Conservation (phyloP, 2,888 invertebrate species). For the Agrochola lota region DNA sequence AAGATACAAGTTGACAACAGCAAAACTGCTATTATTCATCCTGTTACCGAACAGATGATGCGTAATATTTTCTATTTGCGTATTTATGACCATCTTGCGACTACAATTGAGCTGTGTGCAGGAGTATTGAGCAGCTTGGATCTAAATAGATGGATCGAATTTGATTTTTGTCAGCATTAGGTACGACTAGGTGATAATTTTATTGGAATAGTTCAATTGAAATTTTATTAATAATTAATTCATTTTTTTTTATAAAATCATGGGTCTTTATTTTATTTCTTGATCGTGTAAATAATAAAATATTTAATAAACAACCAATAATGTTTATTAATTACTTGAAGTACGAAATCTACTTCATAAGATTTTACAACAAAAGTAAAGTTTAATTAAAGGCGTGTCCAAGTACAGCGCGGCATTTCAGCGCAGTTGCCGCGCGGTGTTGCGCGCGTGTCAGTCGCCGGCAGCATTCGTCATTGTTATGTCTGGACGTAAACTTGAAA, state of each 20-base stretch:
- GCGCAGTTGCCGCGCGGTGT: not conserved
- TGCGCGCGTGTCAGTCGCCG: not conserved
- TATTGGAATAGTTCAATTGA: not conserved
- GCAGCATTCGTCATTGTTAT: not conserved
- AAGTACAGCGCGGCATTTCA: not conserved
- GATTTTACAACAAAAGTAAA: not conserved
- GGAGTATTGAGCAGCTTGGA: constrained; percentile 85
- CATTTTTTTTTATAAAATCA: constrained; percentile 11
- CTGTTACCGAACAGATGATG: constrained; percentile 59
- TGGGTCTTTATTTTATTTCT: constrained; percentile 11
- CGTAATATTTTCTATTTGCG: constrained; percentile 79
- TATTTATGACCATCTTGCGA: constrained; percentile 77
- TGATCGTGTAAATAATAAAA: constrained; percentile 25
- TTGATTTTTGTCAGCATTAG: constrained; percentile 81
- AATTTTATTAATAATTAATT: not conserved
- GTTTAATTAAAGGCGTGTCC: no score
- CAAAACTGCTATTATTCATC: constrained; percentile 31
- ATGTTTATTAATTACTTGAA: not conserved
- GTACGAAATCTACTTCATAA: not conserved
- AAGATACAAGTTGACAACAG: not conserved
- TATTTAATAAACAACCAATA: not conserved
- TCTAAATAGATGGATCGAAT: constrained; percentile 84
- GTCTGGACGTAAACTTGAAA: not conserved
- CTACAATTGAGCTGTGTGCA: constrained; percentile 79
- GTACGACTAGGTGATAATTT: constrained; percentile 1